These are phyloP conservation scores for Drosophila kurseongensis DNA, from an alignment of 1,140 invertebrate species.

Conservation along the genomic window DNA sequence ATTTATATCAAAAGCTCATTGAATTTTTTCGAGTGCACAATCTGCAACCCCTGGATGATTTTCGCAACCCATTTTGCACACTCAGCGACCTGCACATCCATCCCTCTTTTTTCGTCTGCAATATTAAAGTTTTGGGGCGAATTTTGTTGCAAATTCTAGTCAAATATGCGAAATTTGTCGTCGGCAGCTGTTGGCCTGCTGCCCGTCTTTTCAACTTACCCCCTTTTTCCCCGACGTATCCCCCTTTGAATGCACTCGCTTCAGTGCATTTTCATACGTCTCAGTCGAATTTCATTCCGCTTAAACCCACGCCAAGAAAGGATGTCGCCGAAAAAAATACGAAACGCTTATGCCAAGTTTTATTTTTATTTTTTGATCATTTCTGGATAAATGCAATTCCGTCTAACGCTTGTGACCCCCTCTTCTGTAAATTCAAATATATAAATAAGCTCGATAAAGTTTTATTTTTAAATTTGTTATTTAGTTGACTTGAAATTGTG, in stretches of 20 bases:
- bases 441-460: no score
- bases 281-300: slow-evolving; percentile 41
- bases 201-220: slow-evolving; percentile 2
- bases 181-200: slow-evolving; percentile 39
- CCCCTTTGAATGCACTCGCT: slow-evolving; percentile 19
- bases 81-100: slow-evolving; percentile 44
- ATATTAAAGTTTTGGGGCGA: slow-evolving; percentile 41
- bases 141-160: slow-evolving; percentile 48
- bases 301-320: slow-evolving; percentile 28
- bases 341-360: slow-evolving; percentile 19
- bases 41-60: slow-evolving; percentile 36
- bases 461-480: no score
- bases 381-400: slow-evolving; percentile 36
- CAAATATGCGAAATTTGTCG: slow-evolving; percentile 47
- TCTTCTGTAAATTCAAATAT: slow-evolving; percentile 6
- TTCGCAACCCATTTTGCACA: slow-evolving; percentile 36
- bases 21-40: slow-evolving; percentile 3
- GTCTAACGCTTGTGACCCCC: slow-evolving; percentile 6
- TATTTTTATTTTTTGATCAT: slow-evolving; percentile 8
- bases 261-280: slow-evolving; percentile 24
- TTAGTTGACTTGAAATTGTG: no score
- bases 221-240: not conserved
- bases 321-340: slow-evolving; percentile 21
- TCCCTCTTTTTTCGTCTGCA: slow-evolving; percentile 16
- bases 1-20: no score